Evolutionary conservation across 2,113 vertebrate genomes (phyloP).

Genomic region (Dendrocopos noguchii): DNA sequence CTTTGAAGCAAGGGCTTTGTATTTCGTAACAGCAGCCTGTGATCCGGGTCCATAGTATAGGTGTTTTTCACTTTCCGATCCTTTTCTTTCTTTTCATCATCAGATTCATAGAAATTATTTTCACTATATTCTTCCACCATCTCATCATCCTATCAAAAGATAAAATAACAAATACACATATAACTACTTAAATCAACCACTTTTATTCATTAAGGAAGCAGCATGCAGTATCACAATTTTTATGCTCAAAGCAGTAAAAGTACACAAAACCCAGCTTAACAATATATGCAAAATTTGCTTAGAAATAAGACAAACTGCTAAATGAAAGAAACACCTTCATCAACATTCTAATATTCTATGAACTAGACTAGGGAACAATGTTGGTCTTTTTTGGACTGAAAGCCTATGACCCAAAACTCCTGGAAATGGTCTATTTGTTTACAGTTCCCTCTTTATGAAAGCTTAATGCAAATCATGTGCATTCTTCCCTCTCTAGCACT

Average conservation of each 20-base stretch:
- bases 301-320: neutral
- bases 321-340: neutral
- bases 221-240: neutral
- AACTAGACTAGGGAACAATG: neutral
- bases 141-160: conserved; percentile 76
- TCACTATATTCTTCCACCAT: conserved; percentile 81
- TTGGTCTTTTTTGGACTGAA: neutral
- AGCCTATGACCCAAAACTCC: neutral
- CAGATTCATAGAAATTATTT: conserved; percentile 90
- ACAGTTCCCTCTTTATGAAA: neutral
- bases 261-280: neutral
- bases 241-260: neutral
- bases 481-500: neutral
- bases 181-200: neutral
- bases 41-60: conserved; percentile 96
- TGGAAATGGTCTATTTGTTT: neutral
- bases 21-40: conserved; percentile 90
- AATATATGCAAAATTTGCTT: neutral
- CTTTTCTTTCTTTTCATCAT: conserved; percentile 83
- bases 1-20: conserved; percentile 97
- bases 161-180: neutral
- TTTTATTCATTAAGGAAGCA: neutral
- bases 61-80: conserved; percentile 53
- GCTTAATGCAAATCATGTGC: neutral
- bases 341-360: neutral